These are phyloP conservation scores for Ahaetulla prasina DNA, from an alignment of 2,113 vertebrate species.

Conservation along the genomic window DNA sequence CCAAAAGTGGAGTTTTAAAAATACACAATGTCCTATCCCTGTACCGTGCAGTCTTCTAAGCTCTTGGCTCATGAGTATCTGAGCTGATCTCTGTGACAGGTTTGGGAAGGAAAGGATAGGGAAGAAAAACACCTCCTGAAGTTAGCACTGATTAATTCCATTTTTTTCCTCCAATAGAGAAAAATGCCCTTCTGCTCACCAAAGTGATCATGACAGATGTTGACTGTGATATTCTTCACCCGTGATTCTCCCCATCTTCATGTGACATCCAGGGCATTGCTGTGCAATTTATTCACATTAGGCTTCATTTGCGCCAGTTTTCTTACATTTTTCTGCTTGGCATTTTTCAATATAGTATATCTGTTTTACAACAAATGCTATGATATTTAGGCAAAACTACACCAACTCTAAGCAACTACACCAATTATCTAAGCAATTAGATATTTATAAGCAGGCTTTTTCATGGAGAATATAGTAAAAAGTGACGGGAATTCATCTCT, in stretches of 20 bases:
- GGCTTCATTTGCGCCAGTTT: background rate
- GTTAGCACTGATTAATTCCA: background rate
- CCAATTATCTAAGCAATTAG: background rate
- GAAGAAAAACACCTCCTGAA: background rate
- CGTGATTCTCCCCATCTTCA: background rate
- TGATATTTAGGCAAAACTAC: background rate
- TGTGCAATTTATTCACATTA: background rate
- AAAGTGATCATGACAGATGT: background rate
- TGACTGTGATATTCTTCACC: background rate
- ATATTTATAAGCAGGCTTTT: background rate
- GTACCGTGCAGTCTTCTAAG: background rate
- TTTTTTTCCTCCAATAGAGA: background rate
- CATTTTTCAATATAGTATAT: background rate
- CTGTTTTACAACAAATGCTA: background rate
- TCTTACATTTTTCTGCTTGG: background rate
- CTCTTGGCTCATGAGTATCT: background rate
- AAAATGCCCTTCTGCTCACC: background rate
- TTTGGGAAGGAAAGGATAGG: background rate
- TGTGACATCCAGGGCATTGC: background rate
- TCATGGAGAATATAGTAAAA: background rate
- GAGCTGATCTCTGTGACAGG: background rate
- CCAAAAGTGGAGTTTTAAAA: background rate
- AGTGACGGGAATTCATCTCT: background rate
- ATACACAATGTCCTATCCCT: background rate
- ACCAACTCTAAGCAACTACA: no score